These are phyloP conservation scores for Myiagra hebetior DNA, from an alignment of 2,113 vertebrate genomes.

Conservation along the genomic window DNA sequence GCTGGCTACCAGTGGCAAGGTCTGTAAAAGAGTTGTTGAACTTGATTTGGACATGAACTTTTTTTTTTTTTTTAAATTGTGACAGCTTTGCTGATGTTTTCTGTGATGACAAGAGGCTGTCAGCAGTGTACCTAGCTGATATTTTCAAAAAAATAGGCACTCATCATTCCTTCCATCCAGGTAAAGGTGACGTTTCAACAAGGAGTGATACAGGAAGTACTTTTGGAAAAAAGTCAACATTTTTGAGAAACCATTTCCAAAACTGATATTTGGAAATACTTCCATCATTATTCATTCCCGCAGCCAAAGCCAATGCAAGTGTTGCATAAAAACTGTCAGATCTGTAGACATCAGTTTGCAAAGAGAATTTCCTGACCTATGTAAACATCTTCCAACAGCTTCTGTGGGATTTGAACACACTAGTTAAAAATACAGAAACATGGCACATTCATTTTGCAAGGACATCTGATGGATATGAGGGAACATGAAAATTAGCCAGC, in stretches of 20 bases:
- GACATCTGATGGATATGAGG: not conserved
- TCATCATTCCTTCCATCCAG: not conserved
- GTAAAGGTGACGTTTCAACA: not conserved
- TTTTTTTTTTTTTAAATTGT: not conserved
- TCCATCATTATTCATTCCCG: not conserved
- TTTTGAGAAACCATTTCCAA: not conserved
- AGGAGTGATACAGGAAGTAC: not conserved
- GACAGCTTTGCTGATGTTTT: not conserved
- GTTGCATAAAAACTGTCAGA: not conserved
- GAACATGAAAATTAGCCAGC: not conserved
- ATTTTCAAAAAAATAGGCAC: rapidly evolving
- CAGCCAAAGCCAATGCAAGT: not conserved
- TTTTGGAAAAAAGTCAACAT: not conserved
- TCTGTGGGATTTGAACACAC: not conserved
- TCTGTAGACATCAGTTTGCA: not conserved
- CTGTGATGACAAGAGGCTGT: not conserved
- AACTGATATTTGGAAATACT: not conserved
- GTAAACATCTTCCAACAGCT: not conserved
- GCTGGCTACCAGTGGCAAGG: not conserved
- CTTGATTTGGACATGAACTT: rapidly evolving
- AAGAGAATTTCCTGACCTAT: not conserved
- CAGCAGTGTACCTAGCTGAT: not conserved
- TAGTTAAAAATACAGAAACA: not conserved
- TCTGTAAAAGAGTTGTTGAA: not conserved
- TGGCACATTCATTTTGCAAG: not conserved